Evolutionary conservation across 2,888 invertebrate species (phyloP).

Genomic region (Cephalotes varians): DNA sequence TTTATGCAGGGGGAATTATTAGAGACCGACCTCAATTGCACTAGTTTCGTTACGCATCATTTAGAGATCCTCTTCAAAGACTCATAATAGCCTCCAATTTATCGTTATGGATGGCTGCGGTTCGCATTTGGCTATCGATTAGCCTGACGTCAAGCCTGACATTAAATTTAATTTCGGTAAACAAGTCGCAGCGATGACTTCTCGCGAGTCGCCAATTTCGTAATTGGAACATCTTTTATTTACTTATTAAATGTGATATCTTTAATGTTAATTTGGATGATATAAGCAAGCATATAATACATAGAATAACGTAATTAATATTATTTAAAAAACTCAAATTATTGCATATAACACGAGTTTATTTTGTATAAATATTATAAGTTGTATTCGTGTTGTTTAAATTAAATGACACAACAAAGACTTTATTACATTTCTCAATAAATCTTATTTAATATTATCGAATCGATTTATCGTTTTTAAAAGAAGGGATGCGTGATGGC

Average conservation of each 20-base stretch:
- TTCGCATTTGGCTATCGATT: conserved; percentile 34
- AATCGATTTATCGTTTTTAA: neutral
- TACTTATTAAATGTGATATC: conserved; percentile 6
- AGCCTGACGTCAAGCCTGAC: conserved; percentile 49
- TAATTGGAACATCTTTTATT: conserved; percentile 10
- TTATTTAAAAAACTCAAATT: neutral
- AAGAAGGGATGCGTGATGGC: neutral
- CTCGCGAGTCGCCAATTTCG: conserved; percentile 18
- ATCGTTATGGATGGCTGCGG: neutral
- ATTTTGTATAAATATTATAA: neutral
- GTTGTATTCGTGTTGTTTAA: neutral
- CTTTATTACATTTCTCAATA: neutral
- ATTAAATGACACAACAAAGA: neutral
- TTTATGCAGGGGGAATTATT: neutral
- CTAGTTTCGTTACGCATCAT: neutral
- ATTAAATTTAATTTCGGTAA: conserved; percentile 48
- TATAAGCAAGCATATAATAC: neutral
- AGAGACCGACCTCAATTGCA: neutral
- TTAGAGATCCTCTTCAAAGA: conserved; percentile 1
- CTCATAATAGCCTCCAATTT: conserved; percentile 9
- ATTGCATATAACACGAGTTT: too few relatives aligned
- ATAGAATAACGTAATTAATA: neutral
- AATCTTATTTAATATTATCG: conserved; percentile 2
- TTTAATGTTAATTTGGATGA: neutral
- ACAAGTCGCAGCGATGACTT: conserved; percentile 21